Evolutionary conservation across 2,888 invertebrate genomes (phyloP).

Genomic region (Belgica antarctica): DNA sequence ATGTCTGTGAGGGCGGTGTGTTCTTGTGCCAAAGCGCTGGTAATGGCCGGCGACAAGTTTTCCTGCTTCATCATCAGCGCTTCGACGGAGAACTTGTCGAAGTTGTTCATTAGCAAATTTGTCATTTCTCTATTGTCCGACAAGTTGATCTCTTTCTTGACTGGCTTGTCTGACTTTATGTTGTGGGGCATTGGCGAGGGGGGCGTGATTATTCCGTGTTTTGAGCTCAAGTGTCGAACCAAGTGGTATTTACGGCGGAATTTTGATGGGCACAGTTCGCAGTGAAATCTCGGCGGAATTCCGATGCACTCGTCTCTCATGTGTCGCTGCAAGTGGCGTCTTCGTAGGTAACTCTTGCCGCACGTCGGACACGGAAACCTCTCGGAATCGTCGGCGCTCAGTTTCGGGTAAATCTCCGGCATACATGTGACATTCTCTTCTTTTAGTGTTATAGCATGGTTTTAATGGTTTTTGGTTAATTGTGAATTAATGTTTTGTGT

Average conservation of each 20-base stretch:
- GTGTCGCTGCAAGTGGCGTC: conserved; percentile 62
- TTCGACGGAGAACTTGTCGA: conserved; percentile 45
- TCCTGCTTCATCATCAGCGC: conserved; percentile 46
- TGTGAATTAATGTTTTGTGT: not conserved
- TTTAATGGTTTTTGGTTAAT: conserved; percentile 19
- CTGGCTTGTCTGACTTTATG: not conserved
- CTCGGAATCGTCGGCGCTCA: conserved; percentile 49
- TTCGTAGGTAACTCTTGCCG: conserved; percentile 61
- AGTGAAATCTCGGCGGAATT: conserved; percentile 58
- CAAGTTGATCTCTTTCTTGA: conserved; percentile 1
- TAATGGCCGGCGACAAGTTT: conserved; percentile 25
- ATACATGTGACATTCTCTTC: conserved; percentile 40
- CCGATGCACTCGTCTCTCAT: conserved; percentile 57
- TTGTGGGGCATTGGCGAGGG: conserved; percentile 43
- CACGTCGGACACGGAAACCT: conserved; percentile 60
- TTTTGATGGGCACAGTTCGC: conserved; percentile 56
- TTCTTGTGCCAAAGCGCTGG: not conserved
- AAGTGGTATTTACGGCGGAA: conserved; percentile 59
- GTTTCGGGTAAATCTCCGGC: conserved; percentile 46
- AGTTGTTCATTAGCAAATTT: conserved; percentile 37
- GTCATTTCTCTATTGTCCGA: conserved; percentile 8
- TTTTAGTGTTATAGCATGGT: not conserved
- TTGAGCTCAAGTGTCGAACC: conserved; percentile 56
- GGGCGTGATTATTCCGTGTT: conserved; percentile 52
- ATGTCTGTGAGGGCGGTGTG: not conserved